Evolutionary conservation across 1,140 invertebrate species (phyloP), one percentile per base, ranked within the genome.

Genomic region (Calycopis cecrops): DNA sequence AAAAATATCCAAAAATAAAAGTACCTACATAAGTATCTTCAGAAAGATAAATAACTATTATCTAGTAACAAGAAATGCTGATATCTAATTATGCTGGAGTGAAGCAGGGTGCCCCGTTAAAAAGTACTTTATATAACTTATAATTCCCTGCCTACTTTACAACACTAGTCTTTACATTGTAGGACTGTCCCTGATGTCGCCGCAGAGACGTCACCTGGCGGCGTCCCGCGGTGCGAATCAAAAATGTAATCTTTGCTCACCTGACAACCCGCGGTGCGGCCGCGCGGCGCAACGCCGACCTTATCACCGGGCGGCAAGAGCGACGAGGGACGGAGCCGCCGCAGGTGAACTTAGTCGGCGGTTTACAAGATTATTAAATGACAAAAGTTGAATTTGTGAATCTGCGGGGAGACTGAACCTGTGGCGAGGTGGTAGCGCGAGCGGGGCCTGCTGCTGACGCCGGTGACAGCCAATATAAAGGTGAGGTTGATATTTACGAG

Each of bases 231-330:
- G 58, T 35, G 58, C 48, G 33, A 60, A 60, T 60, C 58, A 60
- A 60, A 60, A 55, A 60, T 60, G 48, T 55, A 49, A 55, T 60
- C 42, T 60, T 51, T 55, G 48, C 38, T 54, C 48, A 50, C 44
- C 44, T 14, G 10, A 14, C 48, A 47, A 14, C 14, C 12, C 14
- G 21, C 2, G 2, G 21, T 16, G 14, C 14, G 14, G 40, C 9
- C 12, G 40, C 6, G 3, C 12, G 10, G 2, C 12, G 17, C 40
- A 17, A 44, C 14, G 6, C 17, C 40, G 40, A 44, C 40, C 40
- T 18, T 18, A 44, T 16, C 10, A 2, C 14, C 12, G 40, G 3
- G 12, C 16, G 1, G 1, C 8, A 44, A 7, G 9, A 28, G 21
- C 21, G 21, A 28, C n/a, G 16, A 1, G 12, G 7, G 3, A 44